Evolutionary conservation across 2,888 invertebrate genomes (phyloP).

Genomic region (Mythimna albipuncta): DNA sequence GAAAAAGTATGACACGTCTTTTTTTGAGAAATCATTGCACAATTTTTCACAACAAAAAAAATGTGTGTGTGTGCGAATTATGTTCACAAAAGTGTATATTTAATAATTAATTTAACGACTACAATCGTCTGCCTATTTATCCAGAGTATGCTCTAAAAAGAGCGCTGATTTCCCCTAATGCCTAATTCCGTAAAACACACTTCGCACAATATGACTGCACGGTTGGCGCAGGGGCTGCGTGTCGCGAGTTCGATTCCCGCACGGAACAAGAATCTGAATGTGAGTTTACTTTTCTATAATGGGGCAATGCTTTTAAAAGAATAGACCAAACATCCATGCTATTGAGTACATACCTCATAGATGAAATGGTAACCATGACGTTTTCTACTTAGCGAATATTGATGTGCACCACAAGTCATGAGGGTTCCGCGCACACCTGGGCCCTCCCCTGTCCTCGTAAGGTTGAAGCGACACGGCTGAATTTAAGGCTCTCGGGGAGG

Average conservation of each 20-base stretch:
- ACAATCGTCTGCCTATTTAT: neutral
- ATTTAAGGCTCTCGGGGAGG: conserved; percentile 1
- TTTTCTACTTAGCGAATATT: conserved; percentile 41
- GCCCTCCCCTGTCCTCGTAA: neutral
- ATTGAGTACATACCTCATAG: neutral
- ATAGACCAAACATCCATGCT: neutral
- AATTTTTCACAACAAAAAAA: too few relatives aligned
- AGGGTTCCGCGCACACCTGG: conserved; percentile 26
- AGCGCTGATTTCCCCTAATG: neutral
- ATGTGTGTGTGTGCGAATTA: neutral
- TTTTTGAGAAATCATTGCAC: too few relatives aligned
- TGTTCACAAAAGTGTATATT: neutral
- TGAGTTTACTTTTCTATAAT: too few relatives aligned
- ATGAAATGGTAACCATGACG: conserved; percentile 11
- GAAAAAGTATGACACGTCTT: too few relatives aligned
- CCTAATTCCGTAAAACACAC: too few relatives aligned
- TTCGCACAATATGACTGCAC: too few relatives aligned
- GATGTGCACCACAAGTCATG: conserved; percentile 33
- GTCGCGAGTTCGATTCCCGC: too few relatives aligned
- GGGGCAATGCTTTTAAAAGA: too few relatives aligned
- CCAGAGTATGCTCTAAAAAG: neutral
- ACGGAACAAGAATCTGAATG: too few relatives aligned
- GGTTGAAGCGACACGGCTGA: neutral
- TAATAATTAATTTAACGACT: neutral
- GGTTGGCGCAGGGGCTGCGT: too few relatives aligned